Evolutionary conservation across 2,888 invertebrate species (phyloP), one percentile per base, ranked within the genome.

Genomic region (Eupithecia centaureata): DNA sequence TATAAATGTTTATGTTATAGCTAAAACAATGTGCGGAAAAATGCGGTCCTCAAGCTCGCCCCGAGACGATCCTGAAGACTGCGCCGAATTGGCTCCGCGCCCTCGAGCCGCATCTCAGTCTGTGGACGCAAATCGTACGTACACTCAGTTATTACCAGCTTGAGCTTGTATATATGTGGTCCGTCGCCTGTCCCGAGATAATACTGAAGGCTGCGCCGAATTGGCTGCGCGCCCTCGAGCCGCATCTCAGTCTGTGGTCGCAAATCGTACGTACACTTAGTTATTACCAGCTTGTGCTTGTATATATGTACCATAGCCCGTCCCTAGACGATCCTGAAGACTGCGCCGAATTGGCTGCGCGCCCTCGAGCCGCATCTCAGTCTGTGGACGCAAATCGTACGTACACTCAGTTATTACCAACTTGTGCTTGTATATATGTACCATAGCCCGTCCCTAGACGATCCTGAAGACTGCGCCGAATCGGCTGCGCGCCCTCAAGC

Each of bases 41-140:
- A 30, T 57, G 57, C 57, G 13, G 32, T 18, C 57, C 32, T 5
- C 3, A 32, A 4, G 57, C 57, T 18, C 4, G 7, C 1, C 32
- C 57, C 22, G 57, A 57, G 32, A 57, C 12, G 22, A 38, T 51
- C 71, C 61, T 71, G 71, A 61, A 69, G 68, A 12, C 65, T 66
- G 1, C 63, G 38, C n/a, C 69, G 52, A 13, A 59, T 65, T 72
- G 38, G 70, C 32, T 57, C 12, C 57, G 57, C 4, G 57, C 30
- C 12, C 18, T 54, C 15, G 35, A 52, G 47, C 38, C 28, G 1
- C 33, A 63, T 30, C 56, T 63, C 18, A 54, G 15, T 15, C 28
- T 54, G 22, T 60, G 57, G 56, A 32, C 32, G 42, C 52, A 60
- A 15, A 32, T 57, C 57, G 52, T 52, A 52, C 5, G 52, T 52